These are phyloP conservation scores for Oenanthe melanoleuca DNA, from an alignment of 2,113 vertebrate species.

Conservation along the genomic window DNA sequence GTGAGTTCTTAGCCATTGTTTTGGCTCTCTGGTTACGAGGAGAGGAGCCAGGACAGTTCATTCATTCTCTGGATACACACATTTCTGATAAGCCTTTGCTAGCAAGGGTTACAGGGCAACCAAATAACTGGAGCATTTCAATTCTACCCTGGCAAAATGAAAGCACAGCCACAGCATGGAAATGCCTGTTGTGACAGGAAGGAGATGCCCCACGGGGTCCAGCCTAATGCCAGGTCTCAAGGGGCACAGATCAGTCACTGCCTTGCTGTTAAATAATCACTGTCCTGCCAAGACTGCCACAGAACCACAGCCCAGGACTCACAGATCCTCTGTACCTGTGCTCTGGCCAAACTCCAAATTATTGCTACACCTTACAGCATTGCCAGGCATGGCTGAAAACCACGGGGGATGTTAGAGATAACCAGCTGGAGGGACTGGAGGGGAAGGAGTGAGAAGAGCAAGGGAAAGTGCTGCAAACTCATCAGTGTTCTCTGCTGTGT, in stretches of 20 bases:
- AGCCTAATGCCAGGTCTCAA: neutral
- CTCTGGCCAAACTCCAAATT: neutral
- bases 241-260: neutral
- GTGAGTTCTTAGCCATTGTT: neutral
- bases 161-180: neutral
- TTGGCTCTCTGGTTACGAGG: neutral
- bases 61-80: neutral
- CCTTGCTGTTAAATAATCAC: neutral
- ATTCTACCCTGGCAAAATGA: neutral
- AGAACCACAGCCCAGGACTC: neutral
- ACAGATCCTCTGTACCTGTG: fast-evolving
- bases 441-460: neutral
- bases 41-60: neutral
- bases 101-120: fast-evolving
- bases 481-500: fast-evolving
- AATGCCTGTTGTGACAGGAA: neutral
- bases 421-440: neutral
- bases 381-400: neutral
- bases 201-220: neutral
- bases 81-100: neutral
- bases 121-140: neutral
- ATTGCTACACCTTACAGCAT: fast-evolving
- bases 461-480: neutral
- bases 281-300: neutral
- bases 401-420: fast-evolving